A percentile compares a stretch with the other conserved stretches of the same genome.
These are phyloP conservation scores for Desoria tigrina DNA, from an alignment of 2,888 invertebrate genomes.

Conservation along the genomic window DNA sequence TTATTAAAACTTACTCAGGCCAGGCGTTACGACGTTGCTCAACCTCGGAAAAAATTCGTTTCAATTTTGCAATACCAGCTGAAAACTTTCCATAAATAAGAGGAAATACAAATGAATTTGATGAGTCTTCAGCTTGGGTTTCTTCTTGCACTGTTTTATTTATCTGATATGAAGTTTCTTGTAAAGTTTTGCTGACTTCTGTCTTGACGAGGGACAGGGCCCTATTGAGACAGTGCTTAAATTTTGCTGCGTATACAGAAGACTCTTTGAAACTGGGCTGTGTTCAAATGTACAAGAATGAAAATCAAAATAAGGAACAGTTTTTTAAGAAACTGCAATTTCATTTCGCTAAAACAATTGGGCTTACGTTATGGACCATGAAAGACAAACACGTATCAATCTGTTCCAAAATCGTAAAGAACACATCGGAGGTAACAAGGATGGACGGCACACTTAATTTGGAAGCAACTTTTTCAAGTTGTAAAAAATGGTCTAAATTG, in stretches of 20 bases:
- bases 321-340: conserved; percentile 21
- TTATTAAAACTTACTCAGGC: conserved; percentile 64
- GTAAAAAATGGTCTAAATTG: conserved; percentile 80
- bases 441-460: conserved; percentile 76
- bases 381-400: conserved; percentile 86
- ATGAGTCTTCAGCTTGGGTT: conserved; percentile 56
- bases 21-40: conserved; percentile 74
- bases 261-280: conserved; percentile 84
- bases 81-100: conserved; percentile 92
- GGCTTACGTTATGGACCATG: conserved; percentile 74
- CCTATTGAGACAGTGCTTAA: conserved; percentile 78
- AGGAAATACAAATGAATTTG: conserved; percentile 64
- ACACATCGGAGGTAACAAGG: conserved; percentile 79
- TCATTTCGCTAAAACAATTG: background rate
- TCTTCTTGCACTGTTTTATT: conserved; percentile 58
- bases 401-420: conserved; percentile 76
- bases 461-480: conserved; percentile 77
- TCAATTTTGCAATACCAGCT: conserved; percentile 82
- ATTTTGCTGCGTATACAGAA: conserved; percentile 75
- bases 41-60: conserved; percentile 76
- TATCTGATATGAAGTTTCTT: conserved; percentile 77
- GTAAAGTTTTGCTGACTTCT: conserved; percentile 74
- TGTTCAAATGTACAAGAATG: conserved; percentile 54
- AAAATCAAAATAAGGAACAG: conserved; percentile 20
- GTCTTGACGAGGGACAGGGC: conserved; percentile 77